Percentiles rank a stretch among this genome's conserved stretches.
These are phyloP conservation scores for Gastrophryne carolinensis DNA, from an alignment of 2,797 vertebrate species.

Conservation along the genomic window DNA sequence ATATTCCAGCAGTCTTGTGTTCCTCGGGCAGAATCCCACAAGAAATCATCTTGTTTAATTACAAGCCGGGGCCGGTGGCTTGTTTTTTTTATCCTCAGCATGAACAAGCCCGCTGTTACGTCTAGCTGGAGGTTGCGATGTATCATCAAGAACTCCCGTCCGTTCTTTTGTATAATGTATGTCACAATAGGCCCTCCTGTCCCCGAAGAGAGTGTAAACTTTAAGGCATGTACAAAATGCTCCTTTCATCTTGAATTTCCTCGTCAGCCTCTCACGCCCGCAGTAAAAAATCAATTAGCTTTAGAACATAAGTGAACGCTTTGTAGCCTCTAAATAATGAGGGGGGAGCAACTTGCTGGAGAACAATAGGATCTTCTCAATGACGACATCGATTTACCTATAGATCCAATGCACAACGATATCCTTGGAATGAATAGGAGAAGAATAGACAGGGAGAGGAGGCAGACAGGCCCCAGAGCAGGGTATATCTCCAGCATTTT, in stretches of 20 bases:
- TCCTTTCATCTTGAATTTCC: slow-evolving; percentile 44
- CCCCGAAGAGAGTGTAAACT: slow-evolving; percentile 37
- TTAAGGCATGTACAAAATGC: slow-evolving; percentile 33
- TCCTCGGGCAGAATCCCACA: slow-evolving; percentile 27
- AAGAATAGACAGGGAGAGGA: too few species aligned
- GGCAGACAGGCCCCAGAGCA: too few species aligned
- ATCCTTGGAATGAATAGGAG: background rate
- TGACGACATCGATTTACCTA: slow-evolving; percentile 36
- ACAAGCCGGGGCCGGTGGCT: slow-evolving; percentile 9
- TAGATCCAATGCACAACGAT: slow-evolving; percentile 19
- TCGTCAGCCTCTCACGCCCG: slow-evolving; percentile 45
- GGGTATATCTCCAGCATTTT: too few species aligned
- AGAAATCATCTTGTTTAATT: slow-evolving; percentile 48
- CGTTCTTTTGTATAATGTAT: slow-evolving; percentile 44
- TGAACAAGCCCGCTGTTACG: slow-evolving; percentile 28
- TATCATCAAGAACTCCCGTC: slow-evolving; percentile 17
- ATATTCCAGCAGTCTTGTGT: slow-evolving; percentile 1
- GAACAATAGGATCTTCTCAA: slow-evolving; percentile 20
- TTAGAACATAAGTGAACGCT: slow-evolving; percentile 39
- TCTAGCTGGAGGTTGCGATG: slow-evolving; percentile 30
- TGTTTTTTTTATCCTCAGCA: slow-evolving; percentile 35
- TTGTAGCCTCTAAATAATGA: slow-evolving; percentile 48
- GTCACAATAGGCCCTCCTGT: slow-evolving; percentile 39
- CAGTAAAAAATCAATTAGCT: slow-evolving; percentile 51
- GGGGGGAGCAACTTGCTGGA: slow-evolving; percentile 21